Evolutionary conservation across 35 echinoderm and acorn worm genomes (phyloP), one percentile per base, ranked within the genome.

Genomic region (Heliocidaris tuberculata): DNA sequence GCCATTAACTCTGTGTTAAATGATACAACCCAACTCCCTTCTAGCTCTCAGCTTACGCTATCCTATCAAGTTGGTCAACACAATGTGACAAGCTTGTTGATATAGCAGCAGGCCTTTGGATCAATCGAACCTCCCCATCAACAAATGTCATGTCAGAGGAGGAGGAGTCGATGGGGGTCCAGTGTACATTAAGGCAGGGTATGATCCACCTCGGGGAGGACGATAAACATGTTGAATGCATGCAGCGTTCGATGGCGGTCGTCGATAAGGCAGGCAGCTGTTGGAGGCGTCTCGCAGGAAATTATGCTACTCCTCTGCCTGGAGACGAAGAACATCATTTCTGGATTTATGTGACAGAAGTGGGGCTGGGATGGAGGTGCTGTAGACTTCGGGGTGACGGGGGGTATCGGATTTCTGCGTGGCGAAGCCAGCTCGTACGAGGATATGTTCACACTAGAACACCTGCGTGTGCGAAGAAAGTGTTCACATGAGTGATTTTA

Each of bases 251-350:
- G 65, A 78, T 78, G 21, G 65, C 65, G 17, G 19, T 8, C 65
- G 65, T 78, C 65, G 65, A 78, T 78, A 78, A 21, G 65, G 65
- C 65, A 78, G 65, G 65, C 65, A 78, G 65, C 65, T 78, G 65
- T 19, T 78, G 21, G 65, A 78, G 65, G 65, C 65, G 65, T 78
- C 19, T 21, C 65, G 65, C 65, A 78, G 65, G 65, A 78, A 78
- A 78, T 78, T 78, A 78, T 78, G 65, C 65, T n/a, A 24, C 65
- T 78, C 65, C 65, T 78, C 65, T 19, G 65, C 65, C 65, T n/a
- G 65, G 65, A 19, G 65, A 78, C 15, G 65, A 78, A 78, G 52
- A 78, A 19, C 65, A 24, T 78, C 27, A 78, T 78, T 78, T 78
- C 65, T 78, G 27, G 65, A 78, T 78, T 78, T 78, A 78, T 78